These are phyloP conservation scores for Monochamus saltuarius DNA, from an alignment of 1,140 invertebrate genomes.

Conservation along the genomic window DNA sequence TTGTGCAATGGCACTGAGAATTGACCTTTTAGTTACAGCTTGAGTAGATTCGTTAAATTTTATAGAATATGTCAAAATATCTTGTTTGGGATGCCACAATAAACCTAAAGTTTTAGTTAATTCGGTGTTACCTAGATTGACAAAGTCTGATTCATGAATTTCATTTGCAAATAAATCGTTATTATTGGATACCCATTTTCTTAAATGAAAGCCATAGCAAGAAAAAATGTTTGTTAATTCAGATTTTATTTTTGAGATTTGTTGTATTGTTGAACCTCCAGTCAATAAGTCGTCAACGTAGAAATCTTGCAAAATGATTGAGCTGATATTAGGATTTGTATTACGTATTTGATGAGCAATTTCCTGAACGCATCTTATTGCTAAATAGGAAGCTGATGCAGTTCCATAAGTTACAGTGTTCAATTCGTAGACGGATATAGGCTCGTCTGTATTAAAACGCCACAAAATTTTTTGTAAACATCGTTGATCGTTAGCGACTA, in stretches of 20 bases:
- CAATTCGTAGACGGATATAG: conserved; percentile 1
- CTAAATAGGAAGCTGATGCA: no score
- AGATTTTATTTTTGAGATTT: conserved; percentile 4
- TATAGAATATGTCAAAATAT: background rate
- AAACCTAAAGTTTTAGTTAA: conserved; percentile 12
- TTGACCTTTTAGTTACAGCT: conserved; percentile 37
- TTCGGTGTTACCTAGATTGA: background rate
- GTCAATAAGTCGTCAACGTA: conserved; percentile 56
- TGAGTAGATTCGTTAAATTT: background rate
- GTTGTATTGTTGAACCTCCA: conserved; percentile 30
- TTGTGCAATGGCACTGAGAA: conserved; percentile 36
- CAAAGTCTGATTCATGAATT: no score
- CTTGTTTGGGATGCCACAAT: background rate
- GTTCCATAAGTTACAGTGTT: conserved; percentile 19
- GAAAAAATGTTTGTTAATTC: conserved; percentile 11
- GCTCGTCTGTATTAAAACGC: background rate
- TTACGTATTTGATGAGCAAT: conserved; percentile 25
- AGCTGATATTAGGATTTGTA: conserved; percentile 31
- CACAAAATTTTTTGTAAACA: conserved; percentile 6
- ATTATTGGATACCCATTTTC: no score
- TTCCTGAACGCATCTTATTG: no score
- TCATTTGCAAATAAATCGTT: no score
- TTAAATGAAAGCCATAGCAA: no score
- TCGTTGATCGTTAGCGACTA: background rate
- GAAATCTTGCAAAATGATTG: conserved; percentile 47